Percentiles rank a stretch among this genome's conserved stretches.
Evolutionary conservation across 1,140 invertebrate species (phyloP).

Genomic region (Caenorhabditis elegans): DNA sequence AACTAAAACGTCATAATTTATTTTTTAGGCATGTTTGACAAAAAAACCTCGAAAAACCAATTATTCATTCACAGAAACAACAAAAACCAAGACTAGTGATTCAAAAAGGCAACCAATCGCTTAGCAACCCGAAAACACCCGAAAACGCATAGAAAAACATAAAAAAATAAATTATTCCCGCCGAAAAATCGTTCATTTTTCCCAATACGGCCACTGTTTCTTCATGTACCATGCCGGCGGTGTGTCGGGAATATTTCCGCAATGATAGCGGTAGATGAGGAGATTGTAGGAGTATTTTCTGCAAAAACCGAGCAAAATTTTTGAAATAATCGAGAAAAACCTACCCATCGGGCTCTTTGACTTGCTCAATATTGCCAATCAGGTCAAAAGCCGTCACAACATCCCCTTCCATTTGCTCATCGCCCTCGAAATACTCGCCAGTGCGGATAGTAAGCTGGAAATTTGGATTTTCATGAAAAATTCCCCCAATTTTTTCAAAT

Average conservation of each 20-base stretch:
- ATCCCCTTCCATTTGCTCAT: slow-evolving; percentile 60
- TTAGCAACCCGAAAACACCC: background rate
- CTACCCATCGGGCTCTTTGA: slow-evolving; percentile 22
- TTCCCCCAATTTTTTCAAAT: background rate
- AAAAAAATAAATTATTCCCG: background rate
- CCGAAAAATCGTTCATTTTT: background rate
- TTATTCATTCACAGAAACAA: background rate
- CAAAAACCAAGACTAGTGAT: background rate
- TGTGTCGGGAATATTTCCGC: slow-evolving; percentile 14
- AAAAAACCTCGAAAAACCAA: too few relatives aligned
- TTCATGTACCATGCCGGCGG: slow-evolving; percentile 11
- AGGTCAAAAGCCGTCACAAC: slow-evolving; percentile 56
- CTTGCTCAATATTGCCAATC: slow-evolving; percentile 54
- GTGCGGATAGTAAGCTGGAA: slow-evolving; percentile 47
- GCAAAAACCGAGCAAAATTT: background rate
- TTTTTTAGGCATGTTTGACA: too few relatives aligned
- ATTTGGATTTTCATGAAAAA: background rate
- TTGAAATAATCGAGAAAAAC: background rate
- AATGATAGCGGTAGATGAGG: slow-evolving; percentile 23
- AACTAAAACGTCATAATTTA: too few relatives aligned
- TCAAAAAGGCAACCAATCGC: background rate
- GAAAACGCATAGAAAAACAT: background rate
- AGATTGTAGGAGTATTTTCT: background rate
- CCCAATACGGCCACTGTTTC: slow-evolving; percentile 41
- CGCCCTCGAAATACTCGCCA: slow-evolving; percentile 64